Percentiles rank a stretch among this genome's conserved stretches.
These are phyloP conservation scores for Lepus europaeus DNA, from an alignment of 2,113 vertebrate genomes.

Conservation along the genomic window DNA sequence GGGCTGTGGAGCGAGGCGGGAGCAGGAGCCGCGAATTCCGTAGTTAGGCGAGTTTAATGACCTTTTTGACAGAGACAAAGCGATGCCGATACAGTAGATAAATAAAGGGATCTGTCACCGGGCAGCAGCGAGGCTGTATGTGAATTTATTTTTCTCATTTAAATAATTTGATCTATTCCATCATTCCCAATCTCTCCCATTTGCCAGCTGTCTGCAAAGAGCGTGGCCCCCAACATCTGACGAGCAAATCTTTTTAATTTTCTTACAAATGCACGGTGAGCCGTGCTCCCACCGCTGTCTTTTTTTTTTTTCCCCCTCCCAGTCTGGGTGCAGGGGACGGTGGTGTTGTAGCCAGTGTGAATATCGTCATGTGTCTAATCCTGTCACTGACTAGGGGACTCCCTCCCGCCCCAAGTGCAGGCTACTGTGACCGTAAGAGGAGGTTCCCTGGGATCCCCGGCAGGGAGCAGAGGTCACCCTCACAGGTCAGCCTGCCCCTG, in stretches of 20 bases:
- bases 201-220: conserved; percentile 81
- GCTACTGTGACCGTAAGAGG: not conserved
- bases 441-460: not conserved
- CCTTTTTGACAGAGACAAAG: conserved; percentile 85
- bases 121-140: conserved; percentile 79
- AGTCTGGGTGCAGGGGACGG: not conserved
- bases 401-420: not conserved
- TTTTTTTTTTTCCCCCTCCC: conserved; percentile 5
- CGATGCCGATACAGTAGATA: conserved; percentile 79
- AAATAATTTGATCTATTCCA: conserved; percentile 82
- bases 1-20: conserved; percentile 75
- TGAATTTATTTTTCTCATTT: conserved; percentile 85
- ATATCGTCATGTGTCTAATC: not conserved
- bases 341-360: not conserved
- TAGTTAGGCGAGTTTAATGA: conserved; percentile 85
- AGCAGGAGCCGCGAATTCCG: conserved; percentile 78
- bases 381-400: not conserved
- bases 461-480: not conserved
- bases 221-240: conserved; percentile 78
- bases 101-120: conserved; percentile 81
- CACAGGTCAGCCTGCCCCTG: not conserved
- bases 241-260: conserved; percentile 80
- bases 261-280: conserved; percentile 71
- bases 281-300: not conserved
- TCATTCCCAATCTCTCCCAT: conserved; percentile 80